Evolutionary conservation across 1,140 invertebrate genomes (phyloP).

Genomic region (Caenorhabditis briggsae): DNA sequence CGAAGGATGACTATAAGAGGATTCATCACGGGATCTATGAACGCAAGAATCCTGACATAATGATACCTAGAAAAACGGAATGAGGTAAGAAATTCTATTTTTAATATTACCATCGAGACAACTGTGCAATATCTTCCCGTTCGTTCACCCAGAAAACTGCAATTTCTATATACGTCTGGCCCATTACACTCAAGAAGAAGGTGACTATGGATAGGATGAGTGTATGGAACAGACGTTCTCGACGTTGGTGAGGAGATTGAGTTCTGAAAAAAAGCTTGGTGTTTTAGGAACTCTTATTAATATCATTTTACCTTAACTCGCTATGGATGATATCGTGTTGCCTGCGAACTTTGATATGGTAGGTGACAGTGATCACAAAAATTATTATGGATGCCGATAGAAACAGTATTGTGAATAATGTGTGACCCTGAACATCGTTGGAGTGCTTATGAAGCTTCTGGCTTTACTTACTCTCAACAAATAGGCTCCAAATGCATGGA

Average conservation of each 20-base stretch:
- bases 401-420: conserved; percentile 75
- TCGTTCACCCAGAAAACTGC: conserved; percentile 77
- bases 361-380: conserved; percentile 73
- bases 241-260: conserved; percentile 72
- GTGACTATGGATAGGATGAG: conserved; percentile 75
- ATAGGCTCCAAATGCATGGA: conserved; percentile 76
- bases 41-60: conserved; percentile 70
- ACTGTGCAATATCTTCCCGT: conserved; percentile 67
- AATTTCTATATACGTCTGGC: conserved; percentile 76
- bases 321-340: conserved; percentile 72
- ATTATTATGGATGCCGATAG: conserved; percentile 74
- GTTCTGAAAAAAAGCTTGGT: background rate
- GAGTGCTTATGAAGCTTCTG: background rate
- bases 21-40: conserved; percentile 76
- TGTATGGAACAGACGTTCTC: conserved; percentile 76
- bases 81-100: background rate
- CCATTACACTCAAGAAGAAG: conserved; percentile 75
- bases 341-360: conserved; percentile 71
- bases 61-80: conserved; percentile 61
- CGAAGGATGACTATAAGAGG: conserved; percentile 73
- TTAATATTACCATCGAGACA: conserved; percentile 66
- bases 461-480: conserved; percentile 64
- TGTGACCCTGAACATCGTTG: conserved; percentile 69
- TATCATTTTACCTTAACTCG: conserved; percentile 65
- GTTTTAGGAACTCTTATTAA: too few relatives aligned